Evolutionary conservation across 2,888 invertebrate genomes (phyloP).

Genomic region (Campoplex nolae): DNA sequence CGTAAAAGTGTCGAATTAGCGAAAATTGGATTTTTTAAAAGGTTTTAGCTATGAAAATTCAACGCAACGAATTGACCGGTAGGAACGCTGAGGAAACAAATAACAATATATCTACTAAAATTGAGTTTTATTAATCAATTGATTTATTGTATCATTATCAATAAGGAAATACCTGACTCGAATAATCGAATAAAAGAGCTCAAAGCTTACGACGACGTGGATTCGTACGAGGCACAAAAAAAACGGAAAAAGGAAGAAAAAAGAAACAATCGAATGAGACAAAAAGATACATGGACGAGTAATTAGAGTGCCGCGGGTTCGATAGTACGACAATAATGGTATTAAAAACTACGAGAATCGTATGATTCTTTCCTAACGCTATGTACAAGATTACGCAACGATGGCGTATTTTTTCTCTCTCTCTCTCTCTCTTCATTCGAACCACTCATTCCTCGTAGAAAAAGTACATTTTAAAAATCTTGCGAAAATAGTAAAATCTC

Average conservation of each 20-base stretch:
- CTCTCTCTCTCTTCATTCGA: conserved; percentile 10
- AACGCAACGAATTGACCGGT: background rate
- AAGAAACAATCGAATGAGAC: conserved; percentile 9
- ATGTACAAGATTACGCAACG: conserved; percentile 61
- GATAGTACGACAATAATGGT: conserved; percentile 44
- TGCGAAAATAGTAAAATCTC: background rate
- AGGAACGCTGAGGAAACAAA: background rate
- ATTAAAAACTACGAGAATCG: conserved; percentile 39
- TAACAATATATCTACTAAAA: background rate
- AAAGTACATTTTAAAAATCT: conserved; percentile 19
- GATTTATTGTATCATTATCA: conserved; percentile 50
- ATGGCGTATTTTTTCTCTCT: conserved; percentile 19
- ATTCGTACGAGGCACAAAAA: conserved; percentile 12
- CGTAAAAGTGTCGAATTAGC: conserved; percentile 39
- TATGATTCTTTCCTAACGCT: conserved; percentile 49
- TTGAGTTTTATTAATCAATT: background rate
- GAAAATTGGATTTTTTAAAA: conserved; percentile 49
- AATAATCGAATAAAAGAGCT: conserved; percentile 41
- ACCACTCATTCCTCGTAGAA: conserved; percentile 24
- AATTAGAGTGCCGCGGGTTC: conserved; percentile 23
- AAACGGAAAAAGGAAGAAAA: background rate
- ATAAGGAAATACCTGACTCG: conserved; percentile 50
- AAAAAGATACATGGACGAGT: background rate
- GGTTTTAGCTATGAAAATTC: background rate
- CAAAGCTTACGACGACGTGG: conserved; percentile 21